Evolutionary conservation across 2,113 vertebrate genomes (phyloP).

Genomic region (Zapornia atra): DNA sequence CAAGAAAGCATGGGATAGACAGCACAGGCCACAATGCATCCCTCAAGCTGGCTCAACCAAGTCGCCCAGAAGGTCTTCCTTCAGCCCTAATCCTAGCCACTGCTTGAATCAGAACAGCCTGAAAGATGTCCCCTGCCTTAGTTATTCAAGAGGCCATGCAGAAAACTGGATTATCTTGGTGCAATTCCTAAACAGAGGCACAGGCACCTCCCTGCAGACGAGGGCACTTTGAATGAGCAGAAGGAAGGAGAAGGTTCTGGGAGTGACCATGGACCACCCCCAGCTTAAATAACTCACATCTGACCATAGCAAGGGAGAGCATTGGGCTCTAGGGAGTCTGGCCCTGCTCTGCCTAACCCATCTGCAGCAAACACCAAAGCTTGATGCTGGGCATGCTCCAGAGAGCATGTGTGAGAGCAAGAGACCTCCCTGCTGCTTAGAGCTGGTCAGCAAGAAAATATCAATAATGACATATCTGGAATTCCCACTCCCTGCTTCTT

Average conservation of each 20-base stretch:
- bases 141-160: not conserved
- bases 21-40: not conserved
- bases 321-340: not conserved
- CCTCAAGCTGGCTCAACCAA: not conserved
- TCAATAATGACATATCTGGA: not conserved
- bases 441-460: not conserved
- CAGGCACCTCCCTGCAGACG: not conserved
- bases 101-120: not conserved
- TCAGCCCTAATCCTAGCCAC: not conserved
- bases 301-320: not conserved
- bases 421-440: not conserved
- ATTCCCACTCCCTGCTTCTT: not conserved
- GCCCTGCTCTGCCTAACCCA: not conserved
- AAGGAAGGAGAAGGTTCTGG: not conserved
- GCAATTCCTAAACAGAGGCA: not conserved
- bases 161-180: not conserved
- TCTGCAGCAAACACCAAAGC: not conserved
- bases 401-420: not conserved
- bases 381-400: fast-evolving
- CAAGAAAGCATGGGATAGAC: not conserved
- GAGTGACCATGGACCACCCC: not conserved
- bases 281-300: not conserved
- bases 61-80: not conserved
- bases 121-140: not conserved
- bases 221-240: not conserved